Conservation (phyloP, 2,113 vertebrate species). For the Cygnus buccinator region DNA sequence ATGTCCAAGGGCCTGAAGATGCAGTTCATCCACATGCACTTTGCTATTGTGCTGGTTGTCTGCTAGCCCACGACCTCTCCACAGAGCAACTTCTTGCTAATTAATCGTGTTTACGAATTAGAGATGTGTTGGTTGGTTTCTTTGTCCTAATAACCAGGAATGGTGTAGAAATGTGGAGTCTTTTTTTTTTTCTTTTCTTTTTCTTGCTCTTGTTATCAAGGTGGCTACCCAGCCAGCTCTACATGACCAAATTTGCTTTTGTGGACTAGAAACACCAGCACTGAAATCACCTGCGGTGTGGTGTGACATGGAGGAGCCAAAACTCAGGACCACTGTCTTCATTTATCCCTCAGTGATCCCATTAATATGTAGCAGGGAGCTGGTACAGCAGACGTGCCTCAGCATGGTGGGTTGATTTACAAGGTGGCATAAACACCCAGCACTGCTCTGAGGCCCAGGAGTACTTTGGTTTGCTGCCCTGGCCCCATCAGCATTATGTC, state of each 20-base stretch:
- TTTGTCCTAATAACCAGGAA: background rate
- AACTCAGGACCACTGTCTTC: conserved; percentile 10
- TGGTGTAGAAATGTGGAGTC: background rate
- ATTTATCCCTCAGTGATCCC: background rate
- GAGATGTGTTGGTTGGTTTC: background rate
- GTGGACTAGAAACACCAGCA: background rate
- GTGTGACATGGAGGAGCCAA: background rate
- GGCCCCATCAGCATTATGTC: background rate
- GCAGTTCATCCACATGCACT: background rate
- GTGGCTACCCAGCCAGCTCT: background rate
- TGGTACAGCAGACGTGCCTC: conserved; percentile 15
- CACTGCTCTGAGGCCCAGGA: background rate
- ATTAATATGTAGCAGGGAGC: background rate
- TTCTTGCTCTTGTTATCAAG: background rate
- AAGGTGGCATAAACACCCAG: background rate
- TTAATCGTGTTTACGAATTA: background rate
- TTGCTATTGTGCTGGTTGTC: background rate
- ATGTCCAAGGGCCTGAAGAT: background rate
- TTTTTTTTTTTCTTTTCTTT: background rate
- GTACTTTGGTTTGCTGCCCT: conserved; percentile 33
- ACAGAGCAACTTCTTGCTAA: background rate
- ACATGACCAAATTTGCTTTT: background rate
- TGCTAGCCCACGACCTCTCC: background rate
- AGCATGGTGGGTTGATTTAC: conserved; percentile 41
- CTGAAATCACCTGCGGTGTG: background rate